These are phyloP conservation scores for Drosophila baimaii DNA, from an alignment of 1,140 invertebrate genomes.

Conservation along the genomic window DNA sequence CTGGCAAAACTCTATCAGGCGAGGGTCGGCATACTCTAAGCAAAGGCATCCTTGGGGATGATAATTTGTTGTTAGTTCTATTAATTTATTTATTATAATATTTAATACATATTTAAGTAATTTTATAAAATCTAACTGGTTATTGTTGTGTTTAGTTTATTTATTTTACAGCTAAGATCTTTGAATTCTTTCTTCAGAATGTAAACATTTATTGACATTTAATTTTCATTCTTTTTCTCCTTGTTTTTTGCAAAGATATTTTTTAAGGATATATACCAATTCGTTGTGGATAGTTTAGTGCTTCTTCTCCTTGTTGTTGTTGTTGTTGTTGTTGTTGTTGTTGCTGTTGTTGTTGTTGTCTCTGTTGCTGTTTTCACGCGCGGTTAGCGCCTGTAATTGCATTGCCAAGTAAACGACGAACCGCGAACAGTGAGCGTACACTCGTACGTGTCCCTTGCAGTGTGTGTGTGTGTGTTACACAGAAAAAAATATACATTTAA, in stretches of 20 bases:
- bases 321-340: conserved; percentile 33
- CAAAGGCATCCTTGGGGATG: not conserved
- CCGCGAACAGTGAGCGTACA: conserved; percentile 60
- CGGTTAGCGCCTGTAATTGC: conserved; percentile 81
- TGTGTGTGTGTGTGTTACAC: not conserved
- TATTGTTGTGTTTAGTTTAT: not conserved
- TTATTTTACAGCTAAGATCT: too few relatives aligned
- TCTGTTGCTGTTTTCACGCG: conserved; percentile 76
- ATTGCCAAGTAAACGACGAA: conserved; percentile 81
- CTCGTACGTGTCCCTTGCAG: conserved; percentile 21
- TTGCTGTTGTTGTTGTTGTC: conserved; percentile 39
- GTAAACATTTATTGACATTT: not conserved
- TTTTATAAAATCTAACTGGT: too few relatives aligned
- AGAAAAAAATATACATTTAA: not conserved
- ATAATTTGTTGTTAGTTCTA: not conserved
- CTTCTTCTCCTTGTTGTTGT: conserved; percentile 12
- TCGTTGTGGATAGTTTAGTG: conserved; percentile 15
- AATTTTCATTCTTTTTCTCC: not conserved
- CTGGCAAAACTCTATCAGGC: conserved; percentile 28
- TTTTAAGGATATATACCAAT: conserved; percentile 1
- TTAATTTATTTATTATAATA: not conserved
- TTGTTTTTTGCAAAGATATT: not conserved
- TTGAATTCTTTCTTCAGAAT: too few relatives aligned
- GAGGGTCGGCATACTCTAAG: conserved; percentile 8
- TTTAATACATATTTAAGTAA: too few relatives aligned